phyloP scores from a whole-genome alignment of 2,113 vertebrate species.

The Hemiscyllium ocellatum region DNA sequence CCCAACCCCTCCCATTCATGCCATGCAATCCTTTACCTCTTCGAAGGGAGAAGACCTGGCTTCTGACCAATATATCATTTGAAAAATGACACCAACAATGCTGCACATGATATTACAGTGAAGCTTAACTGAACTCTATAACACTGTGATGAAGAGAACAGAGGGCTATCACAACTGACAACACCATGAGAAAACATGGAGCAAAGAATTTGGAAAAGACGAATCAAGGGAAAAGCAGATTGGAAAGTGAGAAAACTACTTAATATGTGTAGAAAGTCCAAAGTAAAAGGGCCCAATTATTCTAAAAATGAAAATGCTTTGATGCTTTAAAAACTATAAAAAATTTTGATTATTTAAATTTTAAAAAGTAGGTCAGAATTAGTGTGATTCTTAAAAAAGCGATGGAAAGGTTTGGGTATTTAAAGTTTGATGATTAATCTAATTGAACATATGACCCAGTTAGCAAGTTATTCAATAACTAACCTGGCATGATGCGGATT shows the following conservation, averaged over 20 bases:
- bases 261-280: neutral
- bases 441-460: neutral
- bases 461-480: neutral
- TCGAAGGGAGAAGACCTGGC: neutral
- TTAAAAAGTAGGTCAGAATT: neutral
- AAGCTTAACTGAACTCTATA: neutral
- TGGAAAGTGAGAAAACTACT: neutral
- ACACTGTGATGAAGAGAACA: neutral
- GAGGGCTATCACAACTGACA: neutral
- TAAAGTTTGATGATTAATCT: neutral
- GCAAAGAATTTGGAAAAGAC: neutral
- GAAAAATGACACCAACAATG: neutral
- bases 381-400: neutral
- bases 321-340: neutral
- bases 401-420: neutral
- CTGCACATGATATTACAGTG: neutral
- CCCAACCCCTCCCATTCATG: neutral
- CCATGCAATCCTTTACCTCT: neutral
- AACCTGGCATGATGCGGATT: neutral
- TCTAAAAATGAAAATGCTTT: neutral
- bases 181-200: neutral
- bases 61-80: neutral
- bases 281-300: neutral
- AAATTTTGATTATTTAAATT: neutral
- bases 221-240: neutral